Base-by-base conservation (phyloP, 2,888 invertebrate species). In the Drosophila lacicola region DNA sequence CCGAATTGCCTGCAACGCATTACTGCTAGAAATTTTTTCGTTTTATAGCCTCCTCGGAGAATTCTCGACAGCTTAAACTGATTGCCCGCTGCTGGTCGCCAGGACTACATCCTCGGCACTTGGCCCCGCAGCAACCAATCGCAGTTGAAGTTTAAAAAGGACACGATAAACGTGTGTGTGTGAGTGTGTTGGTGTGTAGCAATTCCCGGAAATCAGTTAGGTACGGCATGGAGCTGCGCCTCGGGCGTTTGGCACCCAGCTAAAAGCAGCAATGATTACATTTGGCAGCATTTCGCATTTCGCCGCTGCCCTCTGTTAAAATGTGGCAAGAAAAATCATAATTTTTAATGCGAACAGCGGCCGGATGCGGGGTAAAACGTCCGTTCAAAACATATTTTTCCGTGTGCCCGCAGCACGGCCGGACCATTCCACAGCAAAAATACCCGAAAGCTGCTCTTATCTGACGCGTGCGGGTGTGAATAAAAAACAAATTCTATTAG, bases 201-300 rank as follows among this genome's bases (percentile, higher is more conserved):
- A 70, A 75, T 84, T 80, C 70, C 73, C 64, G 74, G 84, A 87
- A 85, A 85, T 87, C 85, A 84, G 84, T 82, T 87, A 82, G 84
- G 85, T 80, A 84, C 75, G 66, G 65, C 71, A 66, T 70, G 72
- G 67, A 73, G 70, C 74, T 67, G 63, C 55, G 68, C 82, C 78
- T 65, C 44, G 60, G 71, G 78, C 82, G 62, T 68, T 82, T 77
- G 74, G 66, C 78, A 67, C 66, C 79, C 71, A 58, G 74, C 82
- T 62, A 65, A 74, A 67, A 72, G 54, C 76, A 62, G 70, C 70
- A 78, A 85, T 71, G 86, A 82, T 82, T 77, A 77, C 73, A 72
- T 77, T 77, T 77, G 73, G 60, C 72, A 73, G 65, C 69, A 53
- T 68, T 71, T 56, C 62, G 65, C 69, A 50, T 68, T 71, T 56